These are phyloP conservation scores for Drosophila differens DNA, from an alignment of 2,888 invertebrate species.

Conservation along the genomic window DNA sequence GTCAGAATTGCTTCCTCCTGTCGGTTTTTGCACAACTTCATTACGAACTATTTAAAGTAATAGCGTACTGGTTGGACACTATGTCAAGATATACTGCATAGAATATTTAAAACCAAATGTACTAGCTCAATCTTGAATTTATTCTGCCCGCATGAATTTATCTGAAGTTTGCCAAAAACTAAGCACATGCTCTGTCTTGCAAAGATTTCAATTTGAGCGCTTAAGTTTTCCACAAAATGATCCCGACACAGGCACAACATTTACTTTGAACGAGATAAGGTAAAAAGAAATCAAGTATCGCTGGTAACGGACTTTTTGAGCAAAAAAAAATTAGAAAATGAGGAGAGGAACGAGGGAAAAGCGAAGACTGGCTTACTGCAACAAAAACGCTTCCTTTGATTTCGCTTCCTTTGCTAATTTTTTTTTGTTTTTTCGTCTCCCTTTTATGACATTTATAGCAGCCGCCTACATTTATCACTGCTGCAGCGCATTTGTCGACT, in stretches of 20 bases:
- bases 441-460: constrained; percentile 64
- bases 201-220: constrained; percentile 10
- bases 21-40: background rate
- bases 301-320: constrained; percentile 8
- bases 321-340: background rate
- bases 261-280: constrained; percentile 20
- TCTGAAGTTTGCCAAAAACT: too few relatives aligned
- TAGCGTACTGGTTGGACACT: background rate
- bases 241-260: background rate
- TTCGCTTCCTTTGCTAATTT: constrained; percentile 17
- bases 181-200: background rate
- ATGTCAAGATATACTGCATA: too few relatives aligned
- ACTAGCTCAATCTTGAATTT: background rate
- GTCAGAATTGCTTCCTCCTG: too few relatives aligned
- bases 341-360: constrained; percentile 19
- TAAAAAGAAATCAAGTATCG: constrained; percentile 28
- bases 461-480: constrained; percentile 68
- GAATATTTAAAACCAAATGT: background rate
- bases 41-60: background rate
- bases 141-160: background rate
- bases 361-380: constrained; percentile 37
- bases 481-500: constrained; percentile 69
- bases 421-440: constrained; percentile 13
- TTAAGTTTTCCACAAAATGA: constrained; percentile 5
- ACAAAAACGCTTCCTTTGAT: constrained; percentile 53